Evolutionary conservation across 2,888 invertebrate species (phyloP), one percentile per base, ranked within the genome.

Genomic region (Pristionchus entomophagus): DNA sequence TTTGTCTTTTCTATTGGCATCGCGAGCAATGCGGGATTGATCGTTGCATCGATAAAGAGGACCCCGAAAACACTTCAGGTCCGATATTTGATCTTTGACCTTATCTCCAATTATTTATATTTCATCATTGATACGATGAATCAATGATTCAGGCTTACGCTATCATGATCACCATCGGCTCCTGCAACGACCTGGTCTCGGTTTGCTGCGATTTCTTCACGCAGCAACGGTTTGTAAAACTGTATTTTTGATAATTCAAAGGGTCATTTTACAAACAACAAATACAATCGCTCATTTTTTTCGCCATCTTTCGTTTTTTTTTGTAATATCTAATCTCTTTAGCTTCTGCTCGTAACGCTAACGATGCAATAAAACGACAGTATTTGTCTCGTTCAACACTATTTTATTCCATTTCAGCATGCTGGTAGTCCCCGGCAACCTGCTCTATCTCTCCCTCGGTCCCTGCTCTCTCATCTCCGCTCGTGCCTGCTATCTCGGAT

Each of bases 201-300:
- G 73, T 73, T 8, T 73, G 41, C 41, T n/a, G n/a, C 26, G 73
- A 73, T 41, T 73, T 73, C 41, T 73, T 73, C 73, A 73, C 73
- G 3, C 14, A 19, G 41, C 73, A 73, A n/a, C 41, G 73, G 73
- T 73, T 29, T 19, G 8, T 26, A 59, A 14, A 59, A 53, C 8
- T 19, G 3, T 4, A 10, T 45, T 45, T 45, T 45, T 14, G 45
- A 45, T 45, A 45, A 45, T 14, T 45, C 45, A 10, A n/a, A n/a
- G n/a, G n/a, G n/a, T 45, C 45, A 45, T 45, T 45, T 14, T 45
- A 10, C 45, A 14, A 45, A n/a, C n/a, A n/a, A n/a, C n/a, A n/a
- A n/a, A n/a, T n/a, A n/a, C n/a, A n/a, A n/a, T n/a, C n/a, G n/a
- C n/a, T n/a, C n/a, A n/a, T n/a, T n/a, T n/a, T n/a, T n/a, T n/a